Base-by-base conservation (phyloP, 1,140 invertebrate species). In the Spodoptera litura region DNA sequence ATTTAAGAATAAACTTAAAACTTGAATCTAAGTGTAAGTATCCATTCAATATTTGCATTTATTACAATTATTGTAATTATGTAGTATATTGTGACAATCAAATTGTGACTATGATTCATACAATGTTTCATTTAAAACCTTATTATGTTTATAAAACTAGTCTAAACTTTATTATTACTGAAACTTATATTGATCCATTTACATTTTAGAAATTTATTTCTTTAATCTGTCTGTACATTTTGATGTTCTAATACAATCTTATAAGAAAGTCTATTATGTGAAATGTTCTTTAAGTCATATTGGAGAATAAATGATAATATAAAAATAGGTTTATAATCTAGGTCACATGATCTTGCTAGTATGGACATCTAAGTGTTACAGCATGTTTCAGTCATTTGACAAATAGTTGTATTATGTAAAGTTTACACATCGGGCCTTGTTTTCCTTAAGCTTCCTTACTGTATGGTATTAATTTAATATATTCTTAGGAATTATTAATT, bases 21-120 rank as follows among this genome's bases (percentile, higher is more conserved):
- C 85, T 88, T 88, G 84, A 90, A 90, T 83, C 81, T 89, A 91
- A 92, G 88, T 89, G 93, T 94, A 87, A 94, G 93, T 94, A 87
- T 76, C 76, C 49, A 61, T 80, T 35, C 74, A 49, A 27, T 76
- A 81, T 55, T 81, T 80, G 64, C 68, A 73, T 58, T 73, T 71
- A 71, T 15, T 15, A 55, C 15, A n/a, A 38, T 49, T 64, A 38
- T 49, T 64, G 35, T 66, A 20, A 66, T 38, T 12, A n/a, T 53
- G 12, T 71, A 66, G 9, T 38, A 10, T 10, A 44, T 3, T 68
- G 13, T 55, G 66, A 25, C 2, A 25, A 3, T 25, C 15, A 11
- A 49, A 10, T 5, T 20, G 8, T 38, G 31, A 15, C 9, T 10
- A 64, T 64, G 61, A 64, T 64, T 64, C 61, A 64, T 64, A 2